Evolutionary conservation across 2,888 invertebrate species (phyloP).

Genomic region (Drosophila anomelani): DNA sequence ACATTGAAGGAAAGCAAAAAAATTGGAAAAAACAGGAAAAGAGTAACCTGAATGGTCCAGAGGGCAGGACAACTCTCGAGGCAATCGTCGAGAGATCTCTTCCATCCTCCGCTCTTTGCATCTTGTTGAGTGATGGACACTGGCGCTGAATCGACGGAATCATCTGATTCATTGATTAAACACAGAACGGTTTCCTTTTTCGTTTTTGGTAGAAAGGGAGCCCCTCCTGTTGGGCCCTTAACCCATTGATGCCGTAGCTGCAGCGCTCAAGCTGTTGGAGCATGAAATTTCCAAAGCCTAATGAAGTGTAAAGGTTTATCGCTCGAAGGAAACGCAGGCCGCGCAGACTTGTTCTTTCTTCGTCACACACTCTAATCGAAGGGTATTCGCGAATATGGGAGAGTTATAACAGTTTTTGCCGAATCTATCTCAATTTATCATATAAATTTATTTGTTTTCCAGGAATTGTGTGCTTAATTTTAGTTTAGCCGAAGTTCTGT

Average conservation of each 20-base stretch:
- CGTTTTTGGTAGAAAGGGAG: constrained; percentile 11
- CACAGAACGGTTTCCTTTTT: constrained; percentile 44
- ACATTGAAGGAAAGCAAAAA: constrained; percentile 43
- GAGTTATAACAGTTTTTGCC: background rate
- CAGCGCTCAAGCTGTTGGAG: constrained; percentile 71
- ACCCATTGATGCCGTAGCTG: constrained; percentile 69
- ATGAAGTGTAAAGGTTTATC: constrained; percentile 80
- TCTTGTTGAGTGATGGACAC: constrained; percentile 62
- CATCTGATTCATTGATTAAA: constrained; percentile 77
- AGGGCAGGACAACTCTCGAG: constrained; percentile 27
- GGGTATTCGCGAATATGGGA: background rate
- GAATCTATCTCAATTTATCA: no score
- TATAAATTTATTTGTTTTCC: no score
- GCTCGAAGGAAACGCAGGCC: constrained; percentile 64
- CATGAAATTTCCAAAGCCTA: constrained; percentile 76
- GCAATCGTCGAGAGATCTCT: constrained; percentile 42
- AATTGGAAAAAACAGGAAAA: background rate
- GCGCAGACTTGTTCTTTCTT: constrained; percentile 32
- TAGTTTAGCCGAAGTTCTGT: no score
- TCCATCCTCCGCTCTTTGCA: constrained; percentile 45
- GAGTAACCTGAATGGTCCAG: constrained; percentile 13
- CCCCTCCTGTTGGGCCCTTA: constrained; percentile 43
- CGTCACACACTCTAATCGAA: background rate
- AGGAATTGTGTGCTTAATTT: no score
- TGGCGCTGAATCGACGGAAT: constrained; percentile 59